These are phyloP conservation scores for Caerostris extrusa DNA, from an alignment of 1,140 invertebrate species.

Conservation along the genomic window DNA sequence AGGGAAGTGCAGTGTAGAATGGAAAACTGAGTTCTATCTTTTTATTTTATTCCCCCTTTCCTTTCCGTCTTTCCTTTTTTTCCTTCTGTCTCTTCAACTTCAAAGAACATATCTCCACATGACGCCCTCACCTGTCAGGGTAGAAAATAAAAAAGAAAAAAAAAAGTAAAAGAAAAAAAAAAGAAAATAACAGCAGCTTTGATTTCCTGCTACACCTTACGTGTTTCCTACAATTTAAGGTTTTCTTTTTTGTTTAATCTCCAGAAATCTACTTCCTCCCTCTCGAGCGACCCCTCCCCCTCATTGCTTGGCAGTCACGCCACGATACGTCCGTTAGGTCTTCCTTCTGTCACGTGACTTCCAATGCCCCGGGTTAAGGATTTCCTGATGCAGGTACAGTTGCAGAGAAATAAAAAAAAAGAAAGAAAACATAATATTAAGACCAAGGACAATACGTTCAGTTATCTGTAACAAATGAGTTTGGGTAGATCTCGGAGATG, in stretches of 20 bases:
- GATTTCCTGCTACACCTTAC: conserved; percentile 64
- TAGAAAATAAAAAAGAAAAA: background rate
- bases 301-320: conserved; percentile 20
- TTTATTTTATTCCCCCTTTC: conserved; percentile 6
- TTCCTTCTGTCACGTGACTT: conserved; percentile 32
- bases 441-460: conserved; percentile 69
- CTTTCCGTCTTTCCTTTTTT: background rate
- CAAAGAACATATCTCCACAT: conserved; percentile 10
- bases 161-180: conserved; percentile 26
- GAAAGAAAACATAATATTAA: background rate
- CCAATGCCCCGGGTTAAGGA: conserved; percentile 48
- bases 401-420: background rate
- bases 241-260: conserved; percentile 45
- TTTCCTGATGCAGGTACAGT: conserved; percentile 60
- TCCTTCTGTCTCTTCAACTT: background rate
- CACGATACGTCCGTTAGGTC: conserved; percentile 55
- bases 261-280: background rate
- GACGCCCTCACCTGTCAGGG: conserved; percentile 9
- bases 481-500: conserved; percentile 11
- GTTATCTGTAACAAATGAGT: conserved; percentile 68
- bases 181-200: conserved; percentile 8
- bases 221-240: conserved; percentile 63
- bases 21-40: background rate
- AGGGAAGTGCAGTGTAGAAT: background rate
- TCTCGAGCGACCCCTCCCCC: background rate